Conservation (phyloP, 2,888 invertebrate species). For the Cotesia congregata region DNA sequence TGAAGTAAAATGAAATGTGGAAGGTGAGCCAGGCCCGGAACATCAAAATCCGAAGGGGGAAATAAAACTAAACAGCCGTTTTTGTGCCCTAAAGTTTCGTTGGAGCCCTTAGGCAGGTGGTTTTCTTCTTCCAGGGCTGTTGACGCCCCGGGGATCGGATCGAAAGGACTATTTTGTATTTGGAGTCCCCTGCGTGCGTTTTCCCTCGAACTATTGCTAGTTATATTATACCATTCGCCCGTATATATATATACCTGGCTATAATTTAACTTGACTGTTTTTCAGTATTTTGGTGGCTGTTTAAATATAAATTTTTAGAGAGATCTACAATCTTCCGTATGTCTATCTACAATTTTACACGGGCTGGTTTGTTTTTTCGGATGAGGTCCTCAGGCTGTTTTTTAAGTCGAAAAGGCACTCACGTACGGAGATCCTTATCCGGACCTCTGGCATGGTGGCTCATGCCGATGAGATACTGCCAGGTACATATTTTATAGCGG, state of each 20-base stretch:
- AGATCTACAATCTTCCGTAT: neutral
- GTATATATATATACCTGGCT: conserved; percentile 5
- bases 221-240: conserved; percentile 2
- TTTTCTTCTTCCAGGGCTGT: conserved; percentile 60
- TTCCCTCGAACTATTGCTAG: neutral
- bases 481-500: neutral
- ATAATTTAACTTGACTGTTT: neutral
- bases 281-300: neutral
- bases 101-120: conserved; percentile 65
- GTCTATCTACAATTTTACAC: neutral
- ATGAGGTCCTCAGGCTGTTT: neutral
- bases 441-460: neutral
- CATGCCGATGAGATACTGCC: neutral
- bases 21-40: conserved; percentile 6
- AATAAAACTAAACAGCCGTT: conserved; percentile 46
- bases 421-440: neutral
- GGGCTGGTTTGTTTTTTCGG: neutral
- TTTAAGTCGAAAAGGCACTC: neutral
- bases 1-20: neutral
- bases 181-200: conserved; percentile 47
- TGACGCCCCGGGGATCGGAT: conserved; percentile 58
- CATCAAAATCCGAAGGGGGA: conserved; percentile 27
- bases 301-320: neutral
- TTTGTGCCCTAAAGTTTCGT: conserved; percentile 33
- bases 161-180: conserved; percentile 54